Conservation (phyloP, 2,888 invertebrate species). For the Cepaea hortensis region DNA sequence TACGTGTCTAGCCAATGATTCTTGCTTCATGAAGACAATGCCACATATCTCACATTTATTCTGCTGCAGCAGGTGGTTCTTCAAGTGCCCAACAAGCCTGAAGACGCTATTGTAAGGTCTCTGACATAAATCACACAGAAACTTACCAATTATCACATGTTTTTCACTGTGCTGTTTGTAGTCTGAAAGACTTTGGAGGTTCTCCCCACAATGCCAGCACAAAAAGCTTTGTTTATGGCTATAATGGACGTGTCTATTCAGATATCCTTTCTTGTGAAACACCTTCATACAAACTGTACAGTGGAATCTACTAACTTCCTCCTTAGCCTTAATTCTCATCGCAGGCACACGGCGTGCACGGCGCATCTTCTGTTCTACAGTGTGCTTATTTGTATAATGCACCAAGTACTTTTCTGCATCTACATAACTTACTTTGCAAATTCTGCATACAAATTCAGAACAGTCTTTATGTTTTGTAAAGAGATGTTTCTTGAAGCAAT, state of each 20-base stretch:
- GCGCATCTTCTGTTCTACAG: not conserved
- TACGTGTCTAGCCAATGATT: constrained; percentile 10
- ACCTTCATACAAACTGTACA: constrained; percentile 21
- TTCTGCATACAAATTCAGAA: constrained; percentile 18
- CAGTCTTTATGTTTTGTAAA: not conserved
- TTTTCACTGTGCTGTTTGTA: constrained; percentile 35
- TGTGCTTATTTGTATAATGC: constrained; percentile 19
- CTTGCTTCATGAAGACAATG: constrained; percentile 10
- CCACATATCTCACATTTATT: constrained; percentile 40
- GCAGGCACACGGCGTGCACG: not conserved
- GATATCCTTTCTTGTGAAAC: constrained; percentile 15
- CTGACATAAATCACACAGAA: constrained; percentile 37
- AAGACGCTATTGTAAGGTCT: constrained; percentile 16
- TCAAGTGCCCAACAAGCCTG: constrained; percentile 29
- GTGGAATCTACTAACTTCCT: not conserved
- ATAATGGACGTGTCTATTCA: not conserved
- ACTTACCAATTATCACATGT: constrained; percentile 25
- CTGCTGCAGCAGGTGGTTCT: constrained; percentile 22
- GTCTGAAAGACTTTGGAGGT: constrained; percentile 6
- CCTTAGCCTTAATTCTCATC: not conserved
- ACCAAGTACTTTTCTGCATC: constrained; percentile 5
- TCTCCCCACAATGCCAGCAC: constrained; percentile 39
- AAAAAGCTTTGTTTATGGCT: constrained; percentile 23
- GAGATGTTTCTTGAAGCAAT: constrained; percentile 12
- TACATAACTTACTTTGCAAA: not conserved